Evolutionary conservation across 2,113 vertebrate genomes (phyloP).

Genomic region (Cyprinodon tularosa): DNA sequence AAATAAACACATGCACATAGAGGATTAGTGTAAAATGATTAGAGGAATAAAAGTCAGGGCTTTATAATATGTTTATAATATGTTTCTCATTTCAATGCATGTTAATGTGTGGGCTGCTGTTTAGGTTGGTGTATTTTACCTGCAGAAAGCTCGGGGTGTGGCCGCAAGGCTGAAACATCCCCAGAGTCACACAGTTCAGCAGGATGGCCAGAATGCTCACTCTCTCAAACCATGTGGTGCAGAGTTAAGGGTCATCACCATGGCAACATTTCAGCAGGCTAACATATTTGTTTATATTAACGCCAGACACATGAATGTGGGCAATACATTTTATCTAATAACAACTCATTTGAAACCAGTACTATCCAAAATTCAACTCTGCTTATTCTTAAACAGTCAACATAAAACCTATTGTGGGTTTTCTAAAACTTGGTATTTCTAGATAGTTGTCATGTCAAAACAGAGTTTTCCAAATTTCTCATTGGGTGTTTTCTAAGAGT

Average conservation of each 20-base stretch:
- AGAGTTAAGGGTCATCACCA: slow-evolving; percentile 82
- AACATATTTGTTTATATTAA: not conserved
- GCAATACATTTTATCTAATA: not conserved
- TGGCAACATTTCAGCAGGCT: slow-evolving; percentile 11
- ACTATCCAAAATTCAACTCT: not conserved
- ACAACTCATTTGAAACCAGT: too few relatives aligned
- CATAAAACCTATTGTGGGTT: not conserved
- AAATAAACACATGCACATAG: slow-evolving; percentile 17
- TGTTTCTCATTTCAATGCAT: slow-evolving; percentile 37
- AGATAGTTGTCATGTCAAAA: not conserved
- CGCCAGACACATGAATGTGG: not conserved
- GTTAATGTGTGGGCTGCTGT: slow-evolving; percentile 9
- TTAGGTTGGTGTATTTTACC: slow-evolving; percentile 54
- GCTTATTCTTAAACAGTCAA: not conserved
- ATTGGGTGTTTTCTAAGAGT: too few relatives aligned
- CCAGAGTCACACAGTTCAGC: slow-evolving; percentile 96
- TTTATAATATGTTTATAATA: slow-evolving; percentile 66
- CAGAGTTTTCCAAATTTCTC: too few relatives aligned
- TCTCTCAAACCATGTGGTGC: slow-evolving; percentile 92
- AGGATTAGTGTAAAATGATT: slow-evolving; percentile 64
- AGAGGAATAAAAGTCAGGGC: slow-evolving; percentile 48
- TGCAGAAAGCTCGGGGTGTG: slow-evolving; percentile 84
- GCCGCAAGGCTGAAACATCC: slow-evolving; percentile 97
- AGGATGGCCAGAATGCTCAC: slow-evolving; percentile 97
- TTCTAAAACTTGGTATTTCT: not conserved